These are phyloP conservation scores for Psittacula echo DNA, from an alignment of 2,797 vertebrate species.

Conservation along the genomic window DNA sequence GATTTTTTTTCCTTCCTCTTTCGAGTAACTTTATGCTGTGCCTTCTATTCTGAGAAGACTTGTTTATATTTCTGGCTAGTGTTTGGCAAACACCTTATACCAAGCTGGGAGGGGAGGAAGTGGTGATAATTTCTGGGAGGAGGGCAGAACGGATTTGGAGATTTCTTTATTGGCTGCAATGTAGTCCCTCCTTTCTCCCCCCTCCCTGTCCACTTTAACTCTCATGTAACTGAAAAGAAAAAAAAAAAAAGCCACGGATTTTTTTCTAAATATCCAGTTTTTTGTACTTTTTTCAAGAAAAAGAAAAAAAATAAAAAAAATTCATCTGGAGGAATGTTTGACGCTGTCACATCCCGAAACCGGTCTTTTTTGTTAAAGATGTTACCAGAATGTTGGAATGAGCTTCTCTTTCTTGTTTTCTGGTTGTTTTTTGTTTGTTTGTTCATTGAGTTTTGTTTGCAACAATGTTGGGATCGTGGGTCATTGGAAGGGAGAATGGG, in stretches of 20 bases:
- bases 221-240: slow-evolving; percentile 55
- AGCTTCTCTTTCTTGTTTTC: slow-evolving; percentile 77
- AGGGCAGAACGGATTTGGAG: slow-evolving; percentile 65
- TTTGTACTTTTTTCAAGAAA: slow-evolving; percentile 80
- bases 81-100: slow-evolving; percentile 65
- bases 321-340: slow-evolving; percentile 79
- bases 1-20: slow-evolving; percentile 57
- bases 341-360: slow-evolving; percentile 71
- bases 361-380: slow-evolving; percentile 80
- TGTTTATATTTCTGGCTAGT: slow-evolving; percentile 75
- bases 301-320: slow-evolving; percentile 75
- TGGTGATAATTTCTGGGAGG: slow-evolving; percentile 70
- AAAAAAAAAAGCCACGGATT: slow-evolving; percentile 76
- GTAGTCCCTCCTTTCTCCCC: slow-evolving; percentile 73
- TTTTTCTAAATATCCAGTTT: slow-evolving; percentile 74
- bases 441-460: slow-evolving; percentile 70
- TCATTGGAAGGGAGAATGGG: slow-evolving; percentile 50
- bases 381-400: slow-evolving; percentile 84
- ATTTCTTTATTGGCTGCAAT: slow-evolving; percentile 72
- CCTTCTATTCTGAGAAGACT: slow-evolving; percentile 77
- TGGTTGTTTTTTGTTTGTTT: slow-evolving; percentile 72
- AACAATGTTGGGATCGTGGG: slow-evolving; percentile 65
- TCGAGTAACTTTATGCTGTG: slow-evolving; percentile 72
- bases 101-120: slow-evolving; percentile 67
- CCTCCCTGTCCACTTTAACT: slow-evolving; percentile 69